Evolutionary conservation across 2,888 invertebrate genomes (phyloP).

Genomic region (Omphaloscelis lunosa): DNA sequence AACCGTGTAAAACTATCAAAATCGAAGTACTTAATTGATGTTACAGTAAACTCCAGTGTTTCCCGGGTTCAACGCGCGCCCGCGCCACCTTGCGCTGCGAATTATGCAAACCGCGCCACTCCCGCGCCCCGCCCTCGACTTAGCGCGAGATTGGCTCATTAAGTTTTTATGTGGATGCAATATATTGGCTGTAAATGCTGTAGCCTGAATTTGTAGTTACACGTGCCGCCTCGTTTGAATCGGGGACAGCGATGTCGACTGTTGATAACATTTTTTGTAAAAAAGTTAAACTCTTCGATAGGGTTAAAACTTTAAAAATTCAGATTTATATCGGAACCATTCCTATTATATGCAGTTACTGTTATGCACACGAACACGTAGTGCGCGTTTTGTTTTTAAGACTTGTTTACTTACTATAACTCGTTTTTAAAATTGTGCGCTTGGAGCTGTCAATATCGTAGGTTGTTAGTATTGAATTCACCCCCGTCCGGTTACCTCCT

Average conservation of each 20-base stretch:
- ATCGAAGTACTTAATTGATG: slow-evolving; percentile 57
- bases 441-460: too few relatives aligned
- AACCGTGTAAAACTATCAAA: slow-evolving; percentile 17
- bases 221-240: neutral
- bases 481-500: too few relatives aligned
- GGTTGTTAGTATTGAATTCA: too few relatives aligned
- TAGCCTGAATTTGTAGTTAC: slow-evolving; percentile 11
- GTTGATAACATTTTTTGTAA: neutral
- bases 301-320: too few relatives aligned
- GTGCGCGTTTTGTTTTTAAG: neutral
- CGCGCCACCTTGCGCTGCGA: slow-evolving; percentile 11
- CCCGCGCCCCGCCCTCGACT: slow-evolving; percentile 29
- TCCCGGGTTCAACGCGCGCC: slow-evolving; percentile 50
- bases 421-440: too few relatives aligned
- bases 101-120: slow-evolving; percentile 24
- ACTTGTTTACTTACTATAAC: too few relatives aligned
- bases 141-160: neutral
- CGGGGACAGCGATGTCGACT: slow-evolving; percentile 1
- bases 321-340: neutral
- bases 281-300: neutral
- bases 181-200: neutral
- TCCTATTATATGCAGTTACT: neutral
- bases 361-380: too few relatives aligned
- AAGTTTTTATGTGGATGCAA: slow-evolving; percentile 5
- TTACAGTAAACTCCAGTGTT: slow-evolving; percentile 42